Percentiles rank a stretch among this genome's conserved stretches.
phyloP scores from a whole-genome alignment of 2,797 vertebrate species.

The Bradypus variegatus region DNA sequence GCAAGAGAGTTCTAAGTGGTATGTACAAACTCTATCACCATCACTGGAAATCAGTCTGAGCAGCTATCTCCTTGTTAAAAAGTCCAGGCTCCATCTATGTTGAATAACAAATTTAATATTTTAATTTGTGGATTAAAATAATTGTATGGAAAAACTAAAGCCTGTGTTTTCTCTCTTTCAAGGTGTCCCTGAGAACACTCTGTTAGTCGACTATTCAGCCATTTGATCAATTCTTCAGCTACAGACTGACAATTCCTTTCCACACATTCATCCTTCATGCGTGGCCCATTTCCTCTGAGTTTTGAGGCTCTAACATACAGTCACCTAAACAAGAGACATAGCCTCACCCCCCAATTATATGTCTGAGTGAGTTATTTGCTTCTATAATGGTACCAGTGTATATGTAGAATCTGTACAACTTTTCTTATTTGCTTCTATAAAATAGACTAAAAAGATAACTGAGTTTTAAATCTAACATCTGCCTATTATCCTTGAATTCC shows the following conservation, averaged over 20 bases:
- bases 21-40: background rate
- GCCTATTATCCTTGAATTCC: background rate
- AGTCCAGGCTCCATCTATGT: background rate
- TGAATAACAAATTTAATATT: background rate
- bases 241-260: slow-evolving; percentile 64
- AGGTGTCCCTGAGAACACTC: slow-evolving; percentile 20
- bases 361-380: background rate
- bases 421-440: background rate
- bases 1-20: background rate
- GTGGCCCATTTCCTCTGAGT: slow-evolving; percentile 61
- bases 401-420: background rate
- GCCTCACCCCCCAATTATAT: fast-evolving
- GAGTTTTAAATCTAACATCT: background rate
- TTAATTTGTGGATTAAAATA: background rate
- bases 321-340: background rate
- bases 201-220: slow-evolving; percentile 53
- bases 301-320: slow-evolving; percentile 57
- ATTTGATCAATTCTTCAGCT: slow-evolving; percentile 69
- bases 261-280: slow-evolving; percentile 72
- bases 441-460: background rate
- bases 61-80: background rate
- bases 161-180: background rate
- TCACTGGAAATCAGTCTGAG: background rate
- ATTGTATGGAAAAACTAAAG: background rate
- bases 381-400: background rate